Evolutionary conservation across 2,888 invertebrate species (phyloP).

Genomic region (Caenorhabditis afra): DNA sequence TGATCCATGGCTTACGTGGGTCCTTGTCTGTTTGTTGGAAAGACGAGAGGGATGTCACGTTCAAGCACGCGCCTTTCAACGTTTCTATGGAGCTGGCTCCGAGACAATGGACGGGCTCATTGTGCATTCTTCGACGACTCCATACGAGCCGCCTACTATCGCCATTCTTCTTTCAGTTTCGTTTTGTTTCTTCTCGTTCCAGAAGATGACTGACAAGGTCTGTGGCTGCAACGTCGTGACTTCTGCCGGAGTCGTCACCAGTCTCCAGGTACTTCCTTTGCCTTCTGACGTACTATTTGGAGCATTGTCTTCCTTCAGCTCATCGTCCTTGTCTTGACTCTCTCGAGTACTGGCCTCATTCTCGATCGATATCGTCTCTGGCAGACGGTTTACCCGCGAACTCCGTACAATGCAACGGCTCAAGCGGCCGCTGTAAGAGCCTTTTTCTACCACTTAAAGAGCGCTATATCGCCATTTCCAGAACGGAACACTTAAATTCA

Average conservation of each 20-base stretch:
- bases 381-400: slow-evolving; percentile 60
- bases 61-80: slow-evolving; percentile 24
- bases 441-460: background rate
- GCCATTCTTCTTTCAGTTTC: slow-evolving; percentile 24
- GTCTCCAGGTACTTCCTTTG: slow-evolving; percentile 59
- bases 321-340: slow-evolving; percentile 66
- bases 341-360: slow-evolving; percentile 67
- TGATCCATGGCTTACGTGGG: too few relatives aligned
- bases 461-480: slow-evolving; percentile 10
- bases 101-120: slow-evolving; percentile 32
- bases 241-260: slow-evolving; percentile 72
- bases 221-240: slow-evolving; percentile 75
- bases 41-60: slow-evolving; percentile 45
- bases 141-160: slow-evolving; percentile 6
- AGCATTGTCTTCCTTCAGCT: too few relatives aligned
- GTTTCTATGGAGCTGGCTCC: slow-evolving; percentile 35
- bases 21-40: background rate
- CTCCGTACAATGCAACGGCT: slow-evolving; percentile 65
- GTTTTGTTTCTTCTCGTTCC: slow-evolving; percentile 14
- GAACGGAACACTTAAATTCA: slow-evolving; percentile 62
- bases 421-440: slow-evolving; percentile 46
- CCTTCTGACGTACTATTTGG: background rate
- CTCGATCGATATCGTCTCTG: slow-evolving; percentile 71
- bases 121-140: slow-evolving; percentile 15
- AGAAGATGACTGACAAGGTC: slow-evolving; percentile 65